Evolutionary conservation across 2,888 invertebrate species (phyloP), one percentile per base, ranked within the genome.

Genomic region (Silvanus unidentatus): DNA sequence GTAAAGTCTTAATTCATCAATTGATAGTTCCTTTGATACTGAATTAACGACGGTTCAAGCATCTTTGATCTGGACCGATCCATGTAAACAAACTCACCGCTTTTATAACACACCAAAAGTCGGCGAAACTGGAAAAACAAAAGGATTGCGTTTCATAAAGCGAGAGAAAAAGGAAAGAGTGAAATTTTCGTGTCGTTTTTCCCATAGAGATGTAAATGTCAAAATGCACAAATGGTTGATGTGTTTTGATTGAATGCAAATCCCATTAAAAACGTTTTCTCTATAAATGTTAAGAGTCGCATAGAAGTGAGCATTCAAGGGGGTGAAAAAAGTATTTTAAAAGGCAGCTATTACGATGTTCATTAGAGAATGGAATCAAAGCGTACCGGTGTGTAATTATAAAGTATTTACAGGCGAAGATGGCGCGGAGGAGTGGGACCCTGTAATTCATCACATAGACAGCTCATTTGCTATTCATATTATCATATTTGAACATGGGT

Each of bases 351-450:
- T 70, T 70, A 71, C 59, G 58, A 54, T 58, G 59, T 68, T 69
- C 69, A 70, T 71, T 70, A 70, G 65, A 62, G 62, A 55, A 49
- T 45, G 54, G 58, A 66, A 68, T 70, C 68, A 70, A 71, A 71
- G 70, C 62, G 55, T 55, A 57, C 69, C 71, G 71, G 68, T 64
- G 62, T 70, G 65, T 72, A 72, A 72, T 72, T 72, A 72, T 71
- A 71, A 72, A 71, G 69, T 69, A 69, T 72, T 72, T 72, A 72
- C 68, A 60, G 63, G 58, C 60, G 56, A 58, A 59, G 60, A 58
- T 63, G 59, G 60, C 59, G 64, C 59, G 64, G 66, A 66, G 69
- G 69, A 65, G 69, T 66, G 63, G 61, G 64, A 57, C 63, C 64
- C 62, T 61, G 70, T 68, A 70, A 70, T 70, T 69, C 67, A 70